Percentiles rank a stretch among this genome's conserved stretches.
These are phyloP conservation scores for Phoenoteleia sp. DNA, from an alignment of 2,888 invertebrate species.

Conservation along the genomic window DNA sequence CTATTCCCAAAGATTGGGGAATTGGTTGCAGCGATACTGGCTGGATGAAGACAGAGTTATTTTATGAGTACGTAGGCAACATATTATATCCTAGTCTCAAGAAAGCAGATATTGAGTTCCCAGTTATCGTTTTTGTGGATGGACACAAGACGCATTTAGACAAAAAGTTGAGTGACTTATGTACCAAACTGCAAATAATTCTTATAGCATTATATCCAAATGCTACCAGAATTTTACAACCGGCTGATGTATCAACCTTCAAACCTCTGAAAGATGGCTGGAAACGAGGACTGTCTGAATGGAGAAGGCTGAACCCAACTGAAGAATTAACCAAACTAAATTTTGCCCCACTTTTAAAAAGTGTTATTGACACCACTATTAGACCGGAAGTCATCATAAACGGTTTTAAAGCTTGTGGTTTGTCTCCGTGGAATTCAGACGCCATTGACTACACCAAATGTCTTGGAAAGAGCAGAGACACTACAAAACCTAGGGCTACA, in stretches of 20 bases:
- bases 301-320: conserved; percentile 36
- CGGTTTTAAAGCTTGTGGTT: no score
- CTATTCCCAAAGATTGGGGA: conserved; percentile 83
- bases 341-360: conserved; percentile 61
- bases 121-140: conserved; percentile 83
- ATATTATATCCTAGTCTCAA: conserved; percentile 80
- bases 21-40: conserved; percentile 83
- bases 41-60: conserved; percentile 85
- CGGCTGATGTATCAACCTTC: conserved; percentile 70
- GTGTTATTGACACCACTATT: neutral
- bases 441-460: conserved; percentile 73
- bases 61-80: conserved; percentile 83
- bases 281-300: conserved; percentile 48
- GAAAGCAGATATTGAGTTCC: conserved; percentile 75
- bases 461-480: conserved; percentile 49
- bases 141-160: conserved; percentile 74
- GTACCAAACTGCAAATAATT: conserved; percentile 75
- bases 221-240: conserved; percentile 72
- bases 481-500: conserved; percentile 8
- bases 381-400: conserved; percentile 47
- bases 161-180: conserved; percentile 53
- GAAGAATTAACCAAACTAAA: conserved; percentile 37
- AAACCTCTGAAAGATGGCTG: conserved; percentile 68
- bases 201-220: conserved; percentile 74
- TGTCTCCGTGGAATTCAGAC: conserved; percentile 71